Evolutionary conservation across 2,888 invertebrate genomes (phyloP).

Genomic region (Zaprionus bogoriensis): DNA sequence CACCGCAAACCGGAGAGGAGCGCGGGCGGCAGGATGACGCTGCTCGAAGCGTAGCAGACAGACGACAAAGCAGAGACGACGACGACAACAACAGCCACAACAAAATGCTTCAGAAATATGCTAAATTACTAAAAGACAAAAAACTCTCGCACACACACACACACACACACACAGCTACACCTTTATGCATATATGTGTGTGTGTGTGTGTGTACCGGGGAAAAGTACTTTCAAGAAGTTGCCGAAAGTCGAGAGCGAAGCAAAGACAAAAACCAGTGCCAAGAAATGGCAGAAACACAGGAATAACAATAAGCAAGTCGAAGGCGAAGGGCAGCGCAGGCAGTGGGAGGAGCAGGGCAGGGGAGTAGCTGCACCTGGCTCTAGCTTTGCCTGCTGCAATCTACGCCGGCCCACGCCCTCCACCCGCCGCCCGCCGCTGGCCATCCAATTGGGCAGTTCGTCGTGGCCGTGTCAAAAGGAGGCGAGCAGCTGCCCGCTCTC

Average conservation of each 20-base stretch:
- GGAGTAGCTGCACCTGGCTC: constrained; percentile 24
- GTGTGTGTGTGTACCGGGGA: neutral
- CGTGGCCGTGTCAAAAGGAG: constrained; percentile 34
- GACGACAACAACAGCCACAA: constrained; percentile 38
- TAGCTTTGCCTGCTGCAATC: constrained; percentile 9
- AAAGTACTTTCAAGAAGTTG: constrained; percentile 72
- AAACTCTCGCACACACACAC: constrained; percentile 24
- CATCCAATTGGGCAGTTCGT: constrained; percentile 12
- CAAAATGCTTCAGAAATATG: constrained; percentile 74
- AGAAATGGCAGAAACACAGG: constrained; percentile 29
- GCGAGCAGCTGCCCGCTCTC: neutral
- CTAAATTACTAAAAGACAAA: constrained; percentile 76
- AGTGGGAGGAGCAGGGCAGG: neutral
- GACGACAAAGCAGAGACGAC: constrained; percentile 46
- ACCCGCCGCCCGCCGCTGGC: constrained; percentile 14
- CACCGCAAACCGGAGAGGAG: constrained; percentile 65
- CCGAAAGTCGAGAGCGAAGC: constrained; percentile 56
- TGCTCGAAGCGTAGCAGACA: too few species aligned
- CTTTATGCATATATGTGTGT: constrained; percentile 1
- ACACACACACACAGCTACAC: constrained; percentile 18
- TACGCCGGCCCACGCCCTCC: constrained; percentile 1
- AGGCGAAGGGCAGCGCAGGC: neutral
- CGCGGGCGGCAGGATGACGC: too few species aligned
- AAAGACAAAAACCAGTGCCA: constrained; percentile 50
- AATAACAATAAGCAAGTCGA: constrained; percentile 7